Base-by-base conservation (phyloP, 2,797 vertebrate genomes). In the Furcifer pardalis region DNA sequence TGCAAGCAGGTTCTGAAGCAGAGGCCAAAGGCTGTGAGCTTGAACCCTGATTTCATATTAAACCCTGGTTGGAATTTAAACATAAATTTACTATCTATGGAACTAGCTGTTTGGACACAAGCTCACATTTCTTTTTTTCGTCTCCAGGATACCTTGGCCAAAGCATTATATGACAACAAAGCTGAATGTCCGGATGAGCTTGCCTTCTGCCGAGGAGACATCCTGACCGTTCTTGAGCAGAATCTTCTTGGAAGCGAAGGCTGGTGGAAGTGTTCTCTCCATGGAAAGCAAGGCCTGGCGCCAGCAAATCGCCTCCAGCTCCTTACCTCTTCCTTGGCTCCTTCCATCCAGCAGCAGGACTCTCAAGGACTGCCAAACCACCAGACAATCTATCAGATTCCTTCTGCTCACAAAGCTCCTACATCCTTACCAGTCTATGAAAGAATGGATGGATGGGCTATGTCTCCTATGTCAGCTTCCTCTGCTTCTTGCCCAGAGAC, bases 211-310 rank as follows among this genome's bases (percentile, higher is more conserved):
- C 96, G 95, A 83, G 98, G 98, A 0, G 98, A 99, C 94, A 97
- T 99, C 88, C 88, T 99, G 84, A 96, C 94, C 0, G 97, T 99
- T 84, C 93, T 98, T 86, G 95, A 98, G 73, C 96, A 96, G 27
- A 95, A 96, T 0, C 93, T 98, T 63, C 90, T 92, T 0, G 97
- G 96, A 62, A 98, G 96, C 0, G 95, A 95, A 1, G 98, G 98
- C 10, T 99, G 98, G 98, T 99, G 98, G 98, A 96, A 92, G 72
- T 99, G 98, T 69, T 96, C 96, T 35, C 95, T 99, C 25, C 96
- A 97, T 0, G 98, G 98, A 75, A 95, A 93, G 4, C 96, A 96
- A 56, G 98, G 98, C n/a, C 94, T 99, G 90, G 98, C 97, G 21
- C 98, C 98, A 0, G 98, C 98, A 66, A 99, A 99, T 90, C 97